Evolutionary conservation across 1,140 invertebrate species (phyloP), one percentile per base, ranked within the genome.

Genomic region (Pseudomyrmex dendroicus): DNA sequence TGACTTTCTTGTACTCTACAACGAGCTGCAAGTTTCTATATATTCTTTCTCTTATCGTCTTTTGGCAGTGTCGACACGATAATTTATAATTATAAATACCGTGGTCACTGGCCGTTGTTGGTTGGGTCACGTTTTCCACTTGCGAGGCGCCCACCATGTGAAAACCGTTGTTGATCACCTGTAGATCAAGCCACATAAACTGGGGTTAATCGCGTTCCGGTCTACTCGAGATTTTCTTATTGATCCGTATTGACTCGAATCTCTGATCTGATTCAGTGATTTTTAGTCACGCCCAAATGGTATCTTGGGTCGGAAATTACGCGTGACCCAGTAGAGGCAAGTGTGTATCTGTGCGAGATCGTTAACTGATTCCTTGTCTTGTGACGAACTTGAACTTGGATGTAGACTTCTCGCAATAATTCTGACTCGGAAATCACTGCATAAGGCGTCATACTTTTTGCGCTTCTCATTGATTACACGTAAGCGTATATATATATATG

Each of bases 111-210:
- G 94, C 94, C 92, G 93, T 92, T 92, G 93, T 91, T 91, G 93
- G 89, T 93, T 91, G 87, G 92, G 91, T 91, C 90, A 92, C 90
- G 91, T 91, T 93, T 91, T 92, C 93, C 91, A 91, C 91, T 92
- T 91, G 90, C 89, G 90, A 93, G 92, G 90, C 91, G 90, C 89
- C 92, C 92, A 80, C 91, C 93, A 93, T 93, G 73, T 67, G 73
- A 67, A 67, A 92, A 91, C 93, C 92, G 91, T 94, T 91, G 91
- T 92, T 93, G 94, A 93, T 91, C 92, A 94, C 94, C 94, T 94
- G 94, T 92, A 94, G 94, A 94, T 89, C 93, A 94, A 94, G 93
- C 93, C 94, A 94, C 93, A 94, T 92, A 94, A 94, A 94, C 94
- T 94, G 93, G 76, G 93, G 94, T 94, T 94, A 94, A 94, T 94